Conservation (phyloP, 2,888 invertebrate genomes). For the Coelopa pilipes region DNA sequence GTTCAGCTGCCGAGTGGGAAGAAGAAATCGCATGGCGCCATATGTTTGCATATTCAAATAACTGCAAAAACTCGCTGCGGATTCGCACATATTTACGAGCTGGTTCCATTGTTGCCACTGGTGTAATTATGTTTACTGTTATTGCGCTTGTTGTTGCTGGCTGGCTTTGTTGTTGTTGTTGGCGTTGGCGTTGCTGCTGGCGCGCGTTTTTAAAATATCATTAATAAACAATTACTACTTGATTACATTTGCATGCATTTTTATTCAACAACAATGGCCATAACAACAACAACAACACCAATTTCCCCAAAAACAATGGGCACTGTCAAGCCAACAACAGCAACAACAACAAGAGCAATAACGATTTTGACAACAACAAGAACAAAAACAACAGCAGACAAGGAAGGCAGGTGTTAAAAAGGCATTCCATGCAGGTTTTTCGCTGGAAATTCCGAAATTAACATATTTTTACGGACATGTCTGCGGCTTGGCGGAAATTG, state of each 20-base stretch:
- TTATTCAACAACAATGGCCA: background rate
- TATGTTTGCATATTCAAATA: background rate
- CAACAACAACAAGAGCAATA: background rate
- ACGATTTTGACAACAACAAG: background rate
- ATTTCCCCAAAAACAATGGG: no score
- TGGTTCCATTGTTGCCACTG: background rate
- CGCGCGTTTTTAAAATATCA: constrained; percentile 13
- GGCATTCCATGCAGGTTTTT: no score
- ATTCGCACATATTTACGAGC: background rate
- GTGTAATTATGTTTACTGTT: background rate
- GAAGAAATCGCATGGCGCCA: no score
- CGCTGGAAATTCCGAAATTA: no score
- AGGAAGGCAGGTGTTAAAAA: no score
- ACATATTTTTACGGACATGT: no score
- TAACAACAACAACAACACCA: background rate
- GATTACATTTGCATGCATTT: constrained; percentile 15
- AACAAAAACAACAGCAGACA: background rate
- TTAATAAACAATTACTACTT: constrained; percentile 17
- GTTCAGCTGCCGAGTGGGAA: no score
- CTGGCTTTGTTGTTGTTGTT: constrained; percentile 13
- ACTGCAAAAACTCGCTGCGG: background rate
- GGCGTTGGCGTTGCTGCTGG: background rate
- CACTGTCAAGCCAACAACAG: no score
- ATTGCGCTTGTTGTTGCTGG: constrained; percentile 1
- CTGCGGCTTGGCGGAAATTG: no score